A percentile compares a stretch with the other conserved stretches of the same genome.
These are phyloP conservation scores for Megathymus violae DNA, from an alignment of 1,140 invertebrate species.

Conservation along the genomic window DNA sequence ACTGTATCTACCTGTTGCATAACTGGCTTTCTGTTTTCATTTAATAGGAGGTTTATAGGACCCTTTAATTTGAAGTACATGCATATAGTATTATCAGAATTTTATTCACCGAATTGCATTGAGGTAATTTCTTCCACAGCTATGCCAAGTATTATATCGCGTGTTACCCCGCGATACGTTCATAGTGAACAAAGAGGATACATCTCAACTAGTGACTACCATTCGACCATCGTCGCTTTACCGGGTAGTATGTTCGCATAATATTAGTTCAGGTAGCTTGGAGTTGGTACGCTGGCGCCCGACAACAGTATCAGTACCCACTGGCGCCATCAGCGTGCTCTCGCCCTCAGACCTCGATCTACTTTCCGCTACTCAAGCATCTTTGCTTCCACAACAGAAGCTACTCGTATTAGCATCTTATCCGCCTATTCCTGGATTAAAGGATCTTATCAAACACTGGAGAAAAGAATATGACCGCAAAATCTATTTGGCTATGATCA, in stretches of 20 bases:
- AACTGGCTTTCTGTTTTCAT: too few species aligned
- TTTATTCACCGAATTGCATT: too few species aligned
- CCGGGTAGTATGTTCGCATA: slow-evolving; percentile 36
- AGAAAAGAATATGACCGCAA: slow-evolving; percentile 39
- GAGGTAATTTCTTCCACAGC: slow-evolving; percentile 24
- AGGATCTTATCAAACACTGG: slow-evolving; percentile 55
- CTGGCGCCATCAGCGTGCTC: slow-evolving; percentile 41
- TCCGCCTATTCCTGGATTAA: slow-evolving; percentile 38
- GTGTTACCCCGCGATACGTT: slow-evolving; percentile 36
- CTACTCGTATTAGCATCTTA: slow-evolving; percentile 42
- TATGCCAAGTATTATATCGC: slow-evolving; percentile 37
- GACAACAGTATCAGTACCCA: slow-evolving; percentile 18
- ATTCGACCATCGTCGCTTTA: slow-evolving; percentile 35
- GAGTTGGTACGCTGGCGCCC: slow-evolving; percentile 46
- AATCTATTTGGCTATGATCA: slow-evolving; percentile 46
- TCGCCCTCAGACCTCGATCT: slow-evolving; percentile 39
- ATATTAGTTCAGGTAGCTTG: slow-evolving; percentile 14
- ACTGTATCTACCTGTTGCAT: too few species aligned
- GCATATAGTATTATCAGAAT: background rate
- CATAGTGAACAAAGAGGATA: slow-evolving; percentile 29
- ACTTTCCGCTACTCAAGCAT: slow-evolving; percentile 29
- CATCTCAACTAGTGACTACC: background rate
- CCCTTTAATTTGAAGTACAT: too few species aligned
- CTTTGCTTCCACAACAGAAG: slow-evolving; percentile 40
- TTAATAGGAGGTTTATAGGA: too few species aligned